These are phyloP conservation scores for Onthophagus taurus DNA, from an alignment of 1,140 invertebrate species.

Conservation along the genomic window DNA sequence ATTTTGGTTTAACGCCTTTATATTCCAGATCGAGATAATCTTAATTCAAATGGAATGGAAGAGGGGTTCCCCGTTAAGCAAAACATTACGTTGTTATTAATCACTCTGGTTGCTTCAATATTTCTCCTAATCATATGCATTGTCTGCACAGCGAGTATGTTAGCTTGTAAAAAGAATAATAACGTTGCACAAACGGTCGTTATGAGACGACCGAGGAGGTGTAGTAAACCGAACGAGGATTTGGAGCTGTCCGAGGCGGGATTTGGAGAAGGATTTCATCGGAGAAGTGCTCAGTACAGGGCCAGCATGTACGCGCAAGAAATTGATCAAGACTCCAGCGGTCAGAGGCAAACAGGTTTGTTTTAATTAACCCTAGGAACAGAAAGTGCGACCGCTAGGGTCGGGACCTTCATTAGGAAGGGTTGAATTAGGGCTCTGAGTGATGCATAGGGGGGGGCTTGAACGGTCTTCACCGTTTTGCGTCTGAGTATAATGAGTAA, in stretches of 20 bases:
- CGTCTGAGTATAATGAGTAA: too few relatives aligned
- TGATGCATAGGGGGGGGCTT: too few relatives aligned
- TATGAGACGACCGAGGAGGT: conserved; percentile 16
- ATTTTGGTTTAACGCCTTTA: too few relatives aligned
- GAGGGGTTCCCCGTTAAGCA: conserved; percentile 10
- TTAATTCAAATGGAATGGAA: too few relatives aligned
- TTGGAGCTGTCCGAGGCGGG: conserved; percentile 34
- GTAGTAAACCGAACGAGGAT: conserved; percentile 31
- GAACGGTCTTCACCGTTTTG: too few relatives aligned
- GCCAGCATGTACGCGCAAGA: conserved; percentile 34
- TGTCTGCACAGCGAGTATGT: conserved; percentile 23
- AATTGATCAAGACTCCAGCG: conserved; percentile 21
- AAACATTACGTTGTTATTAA: conserved; percentile 31
- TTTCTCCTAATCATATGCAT: conserved; percentile 31
- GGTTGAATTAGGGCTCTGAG: too few relatives aligned
- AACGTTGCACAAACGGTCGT: conserved; percentile 6
- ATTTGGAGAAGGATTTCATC: conserved; percentile 34
- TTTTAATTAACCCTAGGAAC: too few relatives aligned
- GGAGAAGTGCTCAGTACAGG: conserved; percentile 33
- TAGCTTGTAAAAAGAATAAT: conserved; percentile 27
- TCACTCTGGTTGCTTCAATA: conserved; percentile 26
- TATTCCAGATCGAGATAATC: too few relatives aligned
- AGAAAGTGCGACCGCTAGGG: too few relatives aligned
- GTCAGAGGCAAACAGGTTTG: conserved; percentile 7
- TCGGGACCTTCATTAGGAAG: too few relatives aligned